Evolutionary conservation across 2,113 vertebrate genomes (phyloP).

Genomic region (Phyllopteryx taeniolatus): DNA sequence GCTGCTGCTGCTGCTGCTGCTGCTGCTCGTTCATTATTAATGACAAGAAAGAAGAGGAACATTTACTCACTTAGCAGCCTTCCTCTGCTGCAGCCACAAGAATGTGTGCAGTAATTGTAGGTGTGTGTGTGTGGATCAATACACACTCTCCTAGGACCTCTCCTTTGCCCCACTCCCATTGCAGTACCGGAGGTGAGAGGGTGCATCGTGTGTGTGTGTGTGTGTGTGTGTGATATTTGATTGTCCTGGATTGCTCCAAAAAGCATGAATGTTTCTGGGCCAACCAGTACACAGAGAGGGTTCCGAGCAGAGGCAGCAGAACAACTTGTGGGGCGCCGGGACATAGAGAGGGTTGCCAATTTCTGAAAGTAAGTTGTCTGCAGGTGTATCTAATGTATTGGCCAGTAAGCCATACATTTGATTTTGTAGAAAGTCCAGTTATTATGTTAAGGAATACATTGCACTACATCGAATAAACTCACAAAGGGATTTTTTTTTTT

Average conservation of each 20-base stretch:
- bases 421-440: no score
- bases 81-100: constrained; percentile 8
- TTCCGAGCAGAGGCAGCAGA: no score
- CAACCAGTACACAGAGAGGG: not conserved
- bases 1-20: not conserved
- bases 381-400: no score
- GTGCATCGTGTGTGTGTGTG: not conserved
- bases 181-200: not conserved
- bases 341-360: no score
- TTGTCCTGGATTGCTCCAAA: not conserved
- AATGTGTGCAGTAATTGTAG: not conserved
- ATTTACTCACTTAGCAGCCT: constrained; percentile 12
- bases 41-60: constrained; percentile 3
- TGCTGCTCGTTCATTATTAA: constrained; percentile 8
- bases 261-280: not conserved
- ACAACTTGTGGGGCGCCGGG: no score
- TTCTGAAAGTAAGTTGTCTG: no score
- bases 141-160: not conserved
- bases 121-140: constrained; percentile 9
- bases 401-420: no score
- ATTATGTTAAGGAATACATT: no score
- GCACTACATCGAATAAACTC: no score
- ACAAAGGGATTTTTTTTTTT: no score
- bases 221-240: not conserved
- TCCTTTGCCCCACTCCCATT: not conserved